Conservation (phyloP, 1,140 invertebrate species). For the Thaumatotibia leucotreta region DNA sequence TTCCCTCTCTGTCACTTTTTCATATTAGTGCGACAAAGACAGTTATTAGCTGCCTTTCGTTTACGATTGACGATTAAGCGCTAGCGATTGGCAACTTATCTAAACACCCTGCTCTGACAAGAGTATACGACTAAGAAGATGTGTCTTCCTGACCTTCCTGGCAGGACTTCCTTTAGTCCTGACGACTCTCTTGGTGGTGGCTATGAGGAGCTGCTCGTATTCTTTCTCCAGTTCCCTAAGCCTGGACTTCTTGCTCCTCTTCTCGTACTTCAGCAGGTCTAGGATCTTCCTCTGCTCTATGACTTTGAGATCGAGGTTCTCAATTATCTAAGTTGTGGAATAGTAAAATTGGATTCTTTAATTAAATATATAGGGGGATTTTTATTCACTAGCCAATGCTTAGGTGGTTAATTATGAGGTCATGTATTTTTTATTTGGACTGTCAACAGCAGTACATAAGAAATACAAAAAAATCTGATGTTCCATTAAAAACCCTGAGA, state of each 20-base stretch:
- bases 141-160: too few species aligned
- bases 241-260: constrained; percentile 78
- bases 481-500: too few species aligned
- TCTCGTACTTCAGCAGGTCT: constrained; percentile 84
- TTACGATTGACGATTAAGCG: too few species aligned
- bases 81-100: too few species aligned
- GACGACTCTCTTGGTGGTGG: constrained; percentile 69
- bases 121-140: too few species aligned
- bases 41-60: too few species aligned
- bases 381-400: constrained; percentile 87
- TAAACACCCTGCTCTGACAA: too few species aligned
- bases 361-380: too few species aligned
- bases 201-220: constrained; percentile 74
- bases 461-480: too few species aligned
- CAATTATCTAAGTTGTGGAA: constrained; percentile 76
- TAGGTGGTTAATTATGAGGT: constrained; percentile 85
- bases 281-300: constrained; percentile 85
- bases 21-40: too few species aligned
- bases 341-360: constrained; percentile 81
- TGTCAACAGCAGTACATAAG: constrained; percentile 27
- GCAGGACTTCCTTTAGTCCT: constrained; percentile 66
- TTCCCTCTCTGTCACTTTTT: too few species aligned
- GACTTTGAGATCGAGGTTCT: constrained; percentile 84
- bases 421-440: constrained; percentile 79
- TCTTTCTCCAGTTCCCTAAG: constrained; percentile 77